Evolutionary conservation across 2,797 vertebrate genomes (phyloP), one percentile per base, ranked within the genome.

Genomic region (Sebastes oblongus): DNA sequence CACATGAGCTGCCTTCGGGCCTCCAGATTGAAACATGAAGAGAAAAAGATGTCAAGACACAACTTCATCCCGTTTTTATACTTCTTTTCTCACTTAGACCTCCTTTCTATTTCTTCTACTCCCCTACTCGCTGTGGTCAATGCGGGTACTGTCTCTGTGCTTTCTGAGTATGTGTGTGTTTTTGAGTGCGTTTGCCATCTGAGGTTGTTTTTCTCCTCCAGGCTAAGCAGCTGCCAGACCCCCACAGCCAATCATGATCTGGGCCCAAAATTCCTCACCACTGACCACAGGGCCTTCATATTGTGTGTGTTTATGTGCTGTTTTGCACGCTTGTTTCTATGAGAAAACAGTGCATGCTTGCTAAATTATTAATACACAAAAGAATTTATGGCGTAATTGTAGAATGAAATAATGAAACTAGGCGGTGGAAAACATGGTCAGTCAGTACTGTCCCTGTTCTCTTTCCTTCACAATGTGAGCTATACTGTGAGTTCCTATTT

Each of bases 141-240:
- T 69, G 46, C 42, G 58, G 18, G 24, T 11, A n/a, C 27, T 34
- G 46, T 30, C 29, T 60, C 20, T 50, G 34, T 61, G 61, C 32
- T 66, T n/a, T 64, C 34, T 59, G 42, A 10, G 66, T 52, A 29
- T 66, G 46, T 68, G 30, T 59, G 12, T 79, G 75, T 66, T 65
- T 65, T 61, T 50, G 72, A 39, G 59, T 39, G 66, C 67, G 59
- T 86, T 64, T 75, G 75, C 77, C 82, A 84, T 88, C 72, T 84
- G 85, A 86, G 80, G 84, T 85, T 93, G 90, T 92, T 92, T 92
- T 92, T 90, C 85, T 81, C 74, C 69, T 87, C 75, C 88, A 69
- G 80, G 74, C 75, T 69, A 80, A 83, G 59, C 77, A 72, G 77
- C 87, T 86, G 90, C 85, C 91, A 94, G 86, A 82, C 59, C 87